phyloP scores from a whole-genome alignment of 2,113 vertebrate genomes.

The Trogon surrucura region DNA sequence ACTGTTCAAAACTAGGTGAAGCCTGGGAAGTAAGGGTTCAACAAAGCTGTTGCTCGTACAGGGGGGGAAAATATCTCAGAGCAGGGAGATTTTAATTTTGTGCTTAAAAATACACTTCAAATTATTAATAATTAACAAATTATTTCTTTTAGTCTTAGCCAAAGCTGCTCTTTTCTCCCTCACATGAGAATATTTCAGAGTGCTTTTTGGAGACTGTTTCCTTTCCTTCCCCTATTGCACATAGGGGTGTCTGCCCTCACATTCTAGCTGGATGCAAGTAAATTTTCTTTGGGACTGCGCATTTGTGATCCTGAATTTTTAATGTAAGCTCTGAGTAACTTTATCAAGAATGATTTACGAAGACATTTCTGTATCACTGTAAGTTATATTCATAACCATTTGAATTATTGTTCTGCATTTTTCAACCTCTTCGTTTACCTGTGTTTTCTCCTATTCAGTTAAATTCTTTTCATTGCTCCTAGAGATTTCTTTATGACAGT shows the following conservation, averaged over 20 bases:
- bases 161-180: background rate
- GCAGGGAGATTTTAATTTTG: background rate
- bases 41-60: background rate
- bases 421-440: background rate
- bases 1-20: conserved; percentile 30
- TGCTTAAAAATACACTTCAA: background rate
- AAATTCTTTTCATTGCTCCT: background rate
- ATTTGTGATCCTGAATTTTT: background rate
- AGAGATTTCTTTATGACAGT: background rate
- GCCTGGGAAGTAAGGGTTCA: background rate
- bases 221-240: background rate
- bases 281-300: background rate
- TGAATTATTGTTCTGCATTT: background rate
- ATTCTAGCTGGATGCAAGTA: background rate
- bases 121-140: background rate
- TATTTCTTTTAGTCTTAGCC: background rate
- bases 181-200: background rate
- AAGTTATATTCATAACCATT: background rate
- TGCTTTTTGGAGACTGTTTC: background rate
- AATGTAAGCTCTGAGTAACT: background rate
- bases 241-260: background rate
- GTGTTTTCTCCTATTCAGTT: background rate
- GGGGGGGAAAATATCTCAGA: background rate
- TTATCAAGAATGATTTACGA: background rate
- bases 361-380: background rate